Evolutionary conservation across 2,797 vertebrate genomes (phyloP).

Genomic region (Eupleurogrammus muticus): DNA sequence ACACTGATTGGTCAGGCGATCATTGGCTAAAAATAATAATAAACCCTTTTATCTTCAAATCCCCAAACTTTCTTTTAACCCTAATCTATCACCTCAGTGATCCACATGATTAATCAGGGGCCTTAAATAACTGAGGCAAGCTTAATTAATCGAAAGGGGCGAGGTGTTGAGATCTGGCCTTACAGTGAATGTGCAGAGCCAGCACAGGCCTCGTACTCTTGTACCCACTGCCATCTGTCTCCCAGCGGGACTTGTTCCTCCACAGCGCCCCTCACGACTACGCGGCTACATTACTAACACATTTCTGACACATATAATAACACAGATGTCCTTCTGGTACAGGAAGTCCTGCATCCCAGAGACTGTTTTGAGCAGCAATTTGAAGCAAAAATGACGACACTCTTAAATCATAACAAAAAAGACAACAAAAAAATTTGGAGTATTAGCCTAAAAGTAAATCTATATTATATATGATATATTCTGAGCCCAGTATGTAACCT

Average conservation of each 20-base stretch:
- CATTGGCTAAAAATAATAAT: constrained; percentile 39
- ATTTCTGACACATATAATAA: constrained; percentile 61
- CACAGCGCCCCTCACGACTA: constrained; percentile 63
- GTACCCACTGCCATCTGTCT: constrained; percentile 85
- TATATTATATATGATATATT: constrained; percentile 18
- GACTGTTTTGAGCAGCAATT: constrained; percentile 12
- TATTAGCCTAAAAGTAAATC: constrained; percentile 3
- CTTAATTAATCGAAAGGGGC: constrained; percentile 79
- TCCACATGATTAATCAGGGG: constrained; percentile 82
- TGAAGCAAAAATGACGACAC: constrained; percentile 27
- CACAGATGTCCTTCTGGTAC: constrained; percentile 58
- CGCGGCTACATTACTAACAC: constrained; percentile 59
- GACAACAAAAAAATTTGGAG: too few relatives aligned
- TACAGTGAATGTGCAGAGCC: constrained; percentile 82
- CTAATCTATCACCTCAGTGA: constrained; percentile 82
- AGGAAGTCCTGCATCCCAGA: constrained; percentile 29
- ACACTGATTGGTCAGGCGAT: constrained; percentile 38
- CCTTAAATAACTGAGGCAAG: constrained; percentile 79
- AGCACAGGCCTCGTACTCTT: constrained; percentile 77
- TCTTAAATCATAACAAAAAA: constrained; percentile 2
- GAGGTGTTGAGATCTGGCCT: constrained; percentile 80
- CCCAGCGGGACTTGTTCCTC: constrained; percentile 75
- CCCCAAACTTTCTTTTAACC: constrained; percentile 82
- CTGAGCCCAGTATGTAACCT: constrained; percentile 28
- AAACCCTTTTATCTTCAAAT: constrained; percentile 65